phyloP scores from a whole-genome alignment of 2,888 invertebrate genomes.

The Chymomyza procnemis region DNA sequence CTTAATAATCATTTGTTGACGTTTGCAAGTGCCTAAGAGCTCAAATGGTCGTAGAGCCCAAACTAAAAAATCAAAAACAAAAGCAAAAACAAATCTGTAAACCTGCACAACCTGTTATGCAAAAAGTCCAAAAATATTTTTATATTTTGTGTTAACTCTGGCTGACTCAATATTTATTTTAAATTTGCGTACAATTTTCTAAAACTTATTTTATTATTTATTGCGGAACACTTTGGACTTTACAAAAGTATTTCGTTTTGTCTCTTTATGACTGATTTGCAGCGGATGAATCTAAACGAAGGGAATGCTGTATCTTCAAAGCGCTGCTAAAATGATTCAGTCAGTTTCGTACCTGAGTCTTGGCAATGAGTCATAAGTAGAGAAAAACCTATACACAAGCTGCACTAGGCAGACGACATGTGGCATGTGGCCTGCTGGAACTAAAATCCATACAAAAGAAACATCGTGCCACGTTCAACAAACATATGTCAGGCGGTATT shows the following conservation, averaged over 20 bases:
- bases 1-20: too few relatives aligned
- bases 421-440: background rate
- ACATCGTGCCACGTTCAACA: conserved; percentile 43
- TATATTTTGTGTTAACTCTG: conserved; percentile 10
- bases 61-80: background rate
- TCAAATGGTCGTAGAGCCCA: too few relatives aligned
- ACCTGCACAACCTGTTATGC: background rate
- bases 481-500: conserved; percentile 43
- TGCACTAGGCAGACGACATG: background rate
- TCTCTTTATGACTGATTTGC: background rate
- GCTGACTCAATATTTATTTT: conserved; percentile 52
- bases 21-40: too few relatives aligned
- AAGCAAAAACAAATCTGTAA: background rate
- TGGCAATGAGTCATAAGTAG: background rate
- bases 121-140: background rate
- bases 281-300: background rate
- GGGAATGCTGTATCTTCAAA: background rate
- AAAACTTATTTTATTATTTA: background rate
- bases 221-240: background rate
- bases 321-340: conserved; percentile 30
- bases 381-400: background rate
- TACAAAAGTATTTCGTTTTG: background rate
- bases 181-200: conserved; percentile 11
- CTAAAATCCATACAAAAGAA: background rate
- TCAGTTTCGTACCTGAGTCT: conserved; percentile 11